Conservation (phyloP, 2,797 vertebrate species). For the Schizothorax lantsangensis region DNA sequence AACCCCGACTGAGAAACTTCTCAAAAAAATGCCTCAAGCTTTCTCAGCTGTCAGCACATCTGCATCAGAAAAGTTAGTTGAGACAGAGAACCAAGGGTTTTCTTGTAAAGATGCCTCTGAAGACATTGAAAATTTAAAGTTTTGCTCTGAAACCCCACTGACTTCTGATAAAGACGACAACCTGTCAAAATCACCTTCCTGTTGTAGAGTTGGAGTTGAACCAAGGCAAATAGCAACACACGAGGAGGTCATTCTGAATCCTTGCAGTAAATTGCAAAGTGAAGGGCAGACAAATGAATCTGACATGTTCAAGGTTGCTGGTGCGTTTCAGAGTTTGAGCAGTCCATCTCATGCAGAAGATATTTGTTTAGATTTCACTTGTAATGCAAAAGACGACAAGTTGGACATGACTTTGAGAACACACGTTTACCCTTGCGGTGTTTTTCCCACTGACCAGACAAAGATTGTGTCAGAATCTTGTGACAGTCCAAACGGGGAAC, state of each 20-base stretch:
- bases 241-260: not conserved
- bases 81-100: not conserved
- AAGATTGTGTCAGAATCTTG: constrained; percentile 24
- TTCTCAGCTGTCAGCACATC: not conserved
- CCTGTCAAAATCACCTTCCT: not conserved
- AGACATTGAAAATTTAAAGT: not conserved
- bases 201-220: constrained; percentile 11
- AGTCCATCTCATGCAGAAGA: not conserved
- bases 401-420: not conserved
- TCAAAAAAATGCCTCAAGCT: not conserved
- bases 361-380: constrained; percentile 4
- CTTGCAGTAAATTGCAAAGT: not conserved
- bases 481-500: constrained; percentile 15
- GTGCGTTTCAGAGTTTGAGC: not conserved
- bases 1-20: not conserved
- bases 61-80: not conserved
- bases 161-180: not conserved
- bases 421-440: not conserved
- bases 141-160: not conserved
- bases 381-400: constrained; percentile 13
- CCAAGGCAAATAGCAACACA: not conserved
- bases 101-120: not conserved
- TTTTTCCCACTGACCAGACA: constrained; percentile 18
- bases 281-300: constrained; percentile 18
- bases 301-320: not conserved